phyloP scores from a whole-genome alignment of 2,797 vertebrate species.

The Alauda arvensis region DNA sequence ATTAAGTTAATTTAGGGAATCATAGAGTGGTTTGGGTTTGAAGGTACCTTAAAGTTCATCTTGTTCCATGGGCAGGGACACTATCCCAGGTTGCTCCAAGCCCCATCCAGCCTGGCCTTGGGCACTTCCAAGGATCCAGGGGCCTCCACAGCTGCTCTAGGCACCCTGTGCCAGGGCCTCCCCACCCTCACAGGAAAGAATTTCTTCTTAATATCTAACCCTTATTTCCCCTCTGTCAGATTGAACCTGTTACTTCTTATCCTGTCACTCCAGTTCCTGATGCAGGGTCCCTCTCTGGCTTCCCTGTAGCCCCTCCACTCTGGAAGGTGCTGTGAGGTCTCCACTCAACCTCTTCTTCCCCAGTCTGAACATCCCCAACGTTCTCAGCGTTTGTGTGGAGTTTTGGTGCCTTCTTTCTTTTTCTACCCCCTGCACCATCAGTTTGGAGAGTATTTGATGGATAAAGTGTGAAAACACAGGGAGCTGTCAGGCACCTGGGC shows the following conservation, averaged over 20 bases:
- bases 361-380: neutral
- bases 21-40: neutral
- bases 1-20: neutral
- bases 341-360: neutral
- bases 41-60: neutral
- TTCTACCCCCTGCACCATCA: accelerated
- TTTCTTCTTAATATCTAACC: neutral
- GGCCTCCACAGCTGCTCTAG: neutral
- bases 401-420: neutral
- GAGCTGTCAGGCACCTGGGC: accelerated
- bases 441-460: neutral
- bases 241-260: neutral
- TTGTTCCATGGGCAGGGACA: neutral
- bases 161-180: neutral
- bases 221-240: neutral
- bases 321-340: neutral
- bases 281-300: neutral
- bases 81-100: accelerated
- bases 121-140: neutral
- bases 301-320: neutral
- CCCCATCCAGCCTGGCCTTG: neutral
- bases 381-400: neutral
- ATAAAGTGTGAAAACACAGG: neutral
- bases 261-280: neutral
- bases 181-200: accelerated